Base-by-base conservation (phyloP, 2,797 vertebrate species). In the Notolabrus celidotus region DNA sequence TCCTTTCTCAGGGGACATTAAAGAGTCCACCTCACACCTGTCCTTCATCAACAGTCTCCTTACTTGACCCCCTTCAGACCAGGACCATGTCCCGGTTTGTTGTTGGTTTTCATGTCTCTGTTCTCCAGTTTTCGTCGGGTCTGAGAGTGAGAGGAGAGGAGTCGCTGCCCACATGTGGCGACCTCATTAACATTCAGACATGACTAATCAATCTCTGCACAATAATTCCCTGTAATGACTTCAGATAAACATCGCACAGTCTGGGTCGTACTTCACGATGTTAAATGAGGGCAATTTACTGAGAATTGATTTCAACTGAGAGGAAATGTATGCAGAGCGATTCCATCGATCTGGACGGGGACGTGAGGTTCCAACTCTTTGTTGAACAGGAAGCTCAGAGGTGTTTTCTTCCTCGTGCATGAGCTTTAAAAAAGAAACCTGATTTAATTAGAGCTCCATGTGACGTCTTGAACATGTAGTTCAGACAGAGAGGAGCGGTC, bases 201-300 rank as follows among this genome's bases (percentile, higher is more conserved):
- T 67, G 41, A 84, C 84, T 65, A 89, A 93, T 94, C 90, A 87
- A 91, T 92, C 88, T 64, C 27, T 36, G 65, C 56, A 15, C 86
- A 77, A 84, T 90, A 88, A 93, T 87, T 78, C 88, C 75, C 80
- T 46, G 69, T 88, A 92, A 94, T 92, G 77, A 90, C 75, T 61
- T 23, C 58, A 71, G 93, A 94, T 94, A 92, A 91, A 82, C 87
- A 93, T 92, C 91, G 55, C 64, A n/a, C 80, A 20, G 63, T 60
- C 79, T 5, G 66, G 77, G 50, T 68, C 72, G 64, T 34, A 64
- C 82, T 79, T 86, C 85, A 58, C 52, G 43, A 71, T 89, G 90
- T 49, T 90, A 88, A 93, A 94, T 93, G 88, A 89, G 86, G 86
- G 67, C 85, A 90, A 93, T 94, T 94, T 92, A 75, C 74, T 38